These are phyloP conservation scores for Onychorhynchus coronatus DNA, from an alignment of 2,113 vertebrate genomes.

Conservation along the genomic window DNA sequence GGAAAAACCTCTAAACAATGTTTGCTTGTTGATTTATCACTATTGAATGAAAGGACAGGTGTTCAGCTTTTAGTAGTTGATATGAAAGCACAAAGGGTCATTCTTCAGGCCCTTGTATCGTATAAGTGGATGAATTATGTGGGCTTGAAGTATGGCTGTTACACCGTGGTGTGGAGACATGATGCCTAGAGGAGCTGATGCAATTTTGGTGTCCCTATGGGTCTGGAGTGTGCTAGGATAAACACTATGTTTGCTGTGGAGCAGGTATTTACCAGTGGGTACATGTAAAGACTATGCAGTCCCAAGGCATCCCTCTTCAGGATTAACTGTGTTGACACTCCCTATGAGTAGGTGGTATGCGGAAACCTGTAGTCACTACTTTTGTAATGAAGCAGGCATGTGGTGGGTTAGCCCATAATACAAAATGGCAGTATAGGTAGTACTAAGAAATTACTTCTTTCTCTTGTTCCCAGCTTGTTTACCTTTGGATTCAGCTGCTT, in stretches of 20 bases:
- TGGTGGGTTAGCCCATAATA: background rate
- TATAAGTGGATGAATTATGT: background rate
- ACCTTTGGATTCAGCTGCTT: background rate
- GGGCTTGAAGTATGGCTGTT: background rate
- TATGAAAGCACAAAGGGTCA: background rate
- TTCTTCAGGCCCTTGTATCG: background rate
- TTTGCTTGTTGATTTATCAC: background rate
- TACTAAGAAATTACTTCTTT: background rate
- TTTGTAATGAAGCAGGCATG: background rate
- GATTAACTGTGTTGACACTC: background rate
- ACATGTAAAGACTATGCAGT: background rate
- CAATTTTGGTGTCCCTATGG: background rate
- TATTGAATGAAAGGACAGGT: fast-evolving
- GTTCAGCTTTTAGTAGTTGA: background rate
- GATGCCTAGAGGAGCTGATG: background rate
- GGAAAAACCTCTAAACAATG: background rate
- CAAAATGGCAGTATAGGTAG: background rate
- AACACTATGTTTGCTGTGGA: background rate
- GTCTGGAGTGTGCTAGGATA: background rate
- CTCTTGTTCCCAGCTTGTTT: background rate
- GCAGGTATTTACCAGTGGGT: background rate
- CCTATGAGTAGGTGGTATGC: background rate
- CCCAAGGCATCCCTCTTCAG: background rate
- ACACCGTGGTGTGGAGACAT: background rate
- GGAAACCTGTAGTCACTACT: background rate